These are phyloP conservation scores for Meloe dianella DNA, from an alignment of 2,888 invertebrate genomes.

Conservation along the genomic window DNA sequence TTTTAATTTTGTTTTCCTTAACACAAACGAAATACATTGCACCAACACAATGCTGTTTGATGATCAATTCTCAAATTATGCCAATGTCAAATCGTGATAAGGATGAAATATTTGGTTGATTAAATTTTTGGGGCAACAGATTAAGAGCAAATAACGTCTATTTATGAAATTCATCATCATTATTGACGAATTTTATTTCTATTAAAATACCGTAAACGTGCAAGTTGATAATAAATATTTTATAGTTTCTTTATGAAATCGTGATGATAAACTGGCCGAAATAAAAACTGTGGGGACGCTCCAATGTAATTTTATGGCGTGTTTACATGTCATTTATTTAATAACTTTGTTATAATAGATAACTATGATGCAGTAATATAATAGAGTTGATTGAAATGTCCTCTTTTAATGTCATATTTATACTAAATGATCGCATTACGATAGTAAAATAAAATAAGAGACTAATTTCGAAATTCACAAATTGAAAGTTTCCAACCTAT, in stretches of 20 bases:
- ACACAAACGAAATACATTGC: not conserved
- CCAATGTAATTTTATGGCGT: not conserved
- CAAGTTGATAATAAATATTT: not conserved
- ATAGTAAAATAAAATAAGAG: no score
- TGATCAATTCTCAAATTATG: not conserved
- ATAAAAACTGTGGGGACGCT: not conserved
- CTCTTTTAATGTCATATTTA: no score
- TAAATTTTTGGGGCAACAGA: not conserved
- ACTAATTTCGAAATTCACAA: no score
- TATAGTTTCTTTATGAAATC: not conserved
- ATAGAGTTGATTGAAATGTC: slow-evolving; percentile 8
- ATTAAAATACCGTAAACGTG: not conserved
- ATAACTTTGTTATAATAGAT: not conserved
- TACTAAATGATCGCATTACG: no score
- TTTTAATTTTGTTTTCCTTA: not conserved
- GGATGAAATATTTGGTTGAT: not conserved
- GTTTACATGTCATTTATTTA: not conserved
- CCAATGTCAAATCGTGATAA: not conserved
- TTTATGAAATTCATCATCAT: not conserved
- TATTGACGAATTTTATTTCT: not conserved
- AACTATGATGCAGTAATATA: not conserved
- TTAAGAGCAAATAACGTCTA: not conserved
- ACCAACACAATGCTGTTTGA: not conserved
- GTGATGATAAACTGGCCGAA: not conserved
- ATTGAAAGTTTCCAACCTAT: no score